Conservation (phyloP, 2,888 invertebrate genomes). For the Aquatica leii region DNA sequence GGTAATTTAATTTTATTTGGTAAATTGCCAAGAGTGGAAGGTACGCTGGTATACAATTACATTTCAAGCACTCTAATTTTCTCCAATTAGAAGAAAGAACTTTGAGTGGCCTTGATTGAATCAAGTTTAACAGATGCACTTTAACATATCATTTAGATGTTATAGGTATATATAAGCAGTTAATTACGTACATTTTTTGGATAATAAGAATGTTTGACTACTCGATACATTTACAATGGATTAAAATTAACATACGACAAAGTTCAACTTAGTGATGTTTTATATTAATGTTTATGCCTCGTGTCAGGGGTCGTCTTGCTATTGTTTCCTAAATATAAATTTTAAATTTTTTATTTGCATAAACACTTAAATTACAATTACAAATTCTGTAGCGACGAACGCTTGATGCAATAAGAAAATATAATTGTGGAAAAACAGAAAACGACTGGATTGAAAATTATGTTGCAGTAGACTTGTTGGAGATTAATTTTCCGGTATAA, state of each 20-base stretch:
- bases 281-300: constrained; percentile 14
- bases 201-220: neutral
- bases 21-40: constrained; percentile 33
- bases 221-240: constrained; percentile 11
- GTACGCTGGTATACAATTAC: constrained; percentile 31
- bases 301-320: constrained; percentile 22
- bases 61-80: constrained; percentile 35
- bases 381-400: no score
- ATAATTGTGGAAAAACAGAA: no score
- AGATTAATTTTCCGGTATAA: neutral
- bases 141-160: constrained; percentile 5
- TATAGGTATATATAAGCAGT: neutral
- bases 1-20: constrained; percentile 36
- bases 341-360: constrained; percentile 18
- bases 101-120: constrained; percentile 35
- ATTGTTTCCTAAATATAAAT: constrained; percentile 22
- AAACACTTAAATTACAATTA: constrained; percentile 3
- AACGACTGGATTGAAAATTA: no score
- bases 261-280: constrained; percentile 12
- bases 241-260: constrained; percentile 19
- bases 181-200: neutral
- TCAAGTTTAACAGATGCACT: constrained; percentile 29
- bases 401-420: no score
- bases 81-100: constrained; percentile 34
- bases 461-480: neutral